Percentiles rank a stretch among this genome's conserved stretches.
These are phyloP conservation scores for Hypolimnas misippus DNA, from an alignment of 2,888 invertebrate genomes.

Conservation along the genomic window DNA sequence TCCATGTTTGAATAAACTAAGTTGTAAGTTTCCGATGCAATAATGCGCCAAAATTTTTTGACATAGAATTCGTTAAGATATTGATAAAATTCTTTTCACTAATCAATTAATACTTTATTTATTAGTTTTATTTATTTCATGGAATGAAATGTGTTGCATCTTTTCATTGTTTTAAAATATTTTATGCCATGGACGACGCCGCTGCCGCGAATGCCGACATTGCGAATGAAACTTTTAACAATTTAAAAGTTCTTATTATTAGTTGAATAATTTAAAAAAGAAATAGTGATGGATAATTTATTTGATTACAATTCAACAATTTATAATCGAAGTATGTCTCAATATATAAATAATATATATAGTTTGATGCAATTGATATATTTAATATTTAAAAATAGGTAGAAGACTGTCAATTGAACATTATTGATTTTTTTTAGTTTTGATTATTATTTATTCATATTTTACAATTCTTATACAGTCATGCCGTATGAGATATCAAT, in stretches of 20 bases:
- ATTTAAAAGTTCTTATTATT: slow-evolving; percentile 7
- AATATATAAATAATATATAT: too few relatives aligned
- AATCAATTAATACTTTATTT: background rate
- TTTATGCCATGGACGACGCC: slow-evolving; percentile 19
- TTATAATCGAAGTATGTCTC: background rate
- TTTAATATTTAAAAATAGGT: too few relatives aligned
- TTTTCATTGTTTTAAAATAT: slow-evolving; percentile 16
- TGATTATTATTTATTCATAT: too few relatives aligned
- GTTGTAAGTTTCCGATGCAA: slow-evolving; percentile 5
- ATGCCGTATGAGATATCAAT: too few relatives aligned
- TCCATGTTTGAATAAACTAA: slow-evolving; percentile 40
- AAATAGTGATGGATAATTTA: background rate
- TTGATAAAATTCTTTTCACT: background rate
- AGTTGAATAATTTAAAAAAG: background rate
- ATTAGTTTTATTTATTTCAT: slow-evolving; percentile 2
- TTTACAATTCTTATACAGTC: too few relatives aligned
- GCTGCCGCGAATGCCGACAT: slow-evolving; percentile 47
- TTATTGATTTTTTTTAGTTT: too few relatives aligned
- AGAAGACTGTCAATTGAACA: too few relatives aligned
- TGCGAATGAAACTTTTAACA: slow-evolving; percentile 43
- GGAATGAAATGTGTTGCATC: background rate
- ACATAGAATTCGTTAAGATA: background rate
- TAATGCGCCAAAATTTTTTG: background rate
- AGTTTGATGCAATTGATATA: too few relatives aligned
- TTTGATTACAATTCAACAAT: background rate